phyloP scores from a whole-genome alignment of 2,888 invertebrate genomes.

The Pollenia labialis region DNA sequence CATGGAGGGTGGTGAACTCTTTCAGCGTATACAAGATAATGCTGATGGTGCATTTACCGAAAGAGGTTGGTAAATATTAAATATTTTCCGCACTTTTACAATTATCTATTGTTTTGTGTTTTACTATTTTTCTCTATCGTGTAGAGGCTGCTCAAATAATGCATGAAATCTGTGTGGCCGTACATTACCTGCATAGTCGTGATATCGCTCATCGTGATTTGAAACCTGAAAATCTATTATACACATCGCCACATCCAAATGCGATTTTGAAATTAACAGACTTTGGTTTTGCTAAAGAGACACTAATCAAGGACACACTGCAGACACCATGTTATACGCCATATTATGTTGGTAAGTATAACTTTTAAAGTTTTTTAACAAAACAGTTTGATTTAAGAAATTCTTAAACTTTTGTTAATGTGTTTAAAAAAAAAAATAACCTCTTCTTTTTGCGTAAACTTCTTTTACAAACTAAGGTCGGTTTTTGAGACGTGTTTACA shows the following conservation, averaged over 20 bases:
- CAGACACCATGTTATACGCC: conserved; percentile 99
- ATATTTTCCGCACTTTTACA: not conserved
- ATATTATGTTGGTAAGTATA: conserved; percentile 94
- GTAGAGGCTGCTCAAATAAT: conserved; percentile 96
- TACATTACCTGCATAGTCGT: conserved; percentile 95
- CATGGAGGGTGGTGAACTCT: conserved; percentile 99
- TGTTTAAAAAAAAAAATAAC: too few species aligned
- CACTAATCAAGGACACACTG: conserved; percentile 92
- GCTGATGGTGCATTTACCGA: conserved; percentile 98
- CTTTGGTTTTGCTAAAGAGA: conserved; percentile 99
- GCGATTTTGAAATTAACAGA: conserved; percentile 98
- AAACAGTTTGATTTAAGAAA: too few species aligned
- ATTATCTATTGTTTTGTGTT: conserved; percentile 10
- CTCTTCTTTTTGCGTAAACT: too few species aligned
- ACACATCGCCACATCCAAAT: conserved; percentile 89
- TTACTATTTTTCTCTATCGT: conserved; percentile 17
- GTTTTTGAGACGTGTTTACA: too few species aligned
- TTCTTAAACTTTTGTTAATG: too few species aligned
- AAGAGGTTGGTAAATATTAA: conserved; percentile 84
- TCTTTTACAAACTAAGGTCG: too few species aligned
- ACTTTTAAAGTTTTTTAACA: not conserved
- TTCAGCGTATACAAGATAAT: conserved; percentile 96
- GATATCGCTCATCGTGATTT: conserved; percentile 99
- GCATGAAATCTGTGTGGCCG: conserved; percentile 97
- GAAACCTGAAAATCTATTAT: conserved; percentile 98